Conservation (phyloP, 2,797 vertebrate genomes). For the Hyperoplus immaculatus region DNA sequence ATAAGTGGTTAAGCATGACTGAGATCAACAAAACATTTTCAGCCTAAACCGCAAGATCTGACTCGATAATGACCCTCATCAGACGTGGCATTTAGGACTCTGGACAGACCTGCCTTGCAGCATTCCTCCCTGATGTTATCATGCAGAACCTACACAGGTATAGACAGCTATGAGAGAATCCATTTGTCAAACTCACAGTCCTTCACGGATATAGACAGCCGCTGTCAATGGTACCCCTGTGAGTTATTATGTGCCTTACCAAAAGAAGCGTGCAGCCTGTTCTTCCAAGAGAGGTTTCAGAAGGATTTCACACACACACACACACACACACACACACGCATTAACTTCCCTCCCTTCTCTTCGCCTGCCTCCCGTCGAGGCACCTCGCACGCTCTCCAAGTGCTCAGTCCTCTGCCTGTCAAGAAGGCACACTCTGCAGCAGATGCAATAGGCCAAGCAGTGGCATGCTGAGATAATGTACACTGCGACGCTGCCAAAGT, state of each 20-base stretch:
- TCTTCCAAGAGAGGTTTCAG: constrained; percentile 30
- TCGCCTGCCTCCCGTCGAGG: constrained; percentile 24
- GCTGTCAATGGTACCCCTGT: constrained; percentile 66
- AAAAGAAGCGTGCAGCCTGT: constrained; percentile 45
- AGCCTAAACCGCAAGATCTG: constrained; percentile 60
- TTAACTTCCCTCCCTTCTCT: constrained; percentile 13
- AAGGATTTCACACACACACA: constrained; percentile 41
- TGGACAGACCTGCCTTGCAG: constrained; percentile 64
- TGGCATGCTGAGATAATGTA: constrained; percentile 54
- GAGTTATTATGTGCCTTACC: constrained; percentile 66
- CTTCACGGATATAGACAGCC: constrained; percentile 64
- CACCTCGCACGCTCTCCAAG: constrained; percentile 49
- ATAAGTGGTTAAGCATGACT: constrained; percentile 37
- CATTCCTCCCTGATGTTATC: constrained; percentile 59
- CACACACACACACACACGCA: constrained; percentile 16
- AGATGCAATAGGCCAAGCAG: constrained; percentile 52
- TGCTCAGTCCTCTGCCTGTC: constrained; percentile 50
- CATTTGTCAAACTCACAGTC: constrained; percentile 67
- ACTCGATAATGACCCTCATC: constrained; percentile 66
- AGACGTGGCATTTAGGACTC: constrained; percentile 59
- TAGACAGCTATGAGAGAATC: constrained; percentile 52
- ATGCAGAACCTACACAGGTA: constrained; percentile 63
- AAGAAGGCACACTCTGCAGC: constrained; percentile 35
- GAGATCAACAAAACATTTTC: constrained; percentile 72
- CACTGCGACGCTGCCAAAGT: constrained; percentile 33